Conservation (phyloP, 64 coral and sea anemone genomes). For the Montipora foliosa region DNA sequence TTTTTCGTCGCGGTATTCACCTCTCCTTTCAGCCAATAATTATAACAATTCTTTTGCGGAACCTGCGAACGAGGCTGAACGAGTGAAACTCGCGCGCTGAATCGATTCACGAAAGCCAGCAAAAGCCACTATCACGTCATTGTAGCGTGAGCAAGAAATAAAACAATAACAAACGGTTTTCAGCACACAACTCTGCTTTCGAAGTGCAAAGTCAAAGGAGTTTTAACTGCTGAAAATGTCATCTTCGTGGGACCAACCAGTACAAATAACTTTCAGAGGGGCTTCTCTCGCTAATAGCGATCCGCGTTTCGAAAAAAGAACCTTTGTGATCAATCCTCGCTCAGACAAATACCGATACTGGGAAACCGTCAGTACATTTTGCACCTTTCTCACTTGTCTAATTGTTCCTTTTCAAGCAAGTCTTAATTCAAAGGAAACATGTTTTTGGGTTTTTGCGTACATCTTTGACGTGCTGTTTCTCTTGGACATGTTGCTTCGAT, state of each 20-base stretch:
- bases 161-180: not conserved
- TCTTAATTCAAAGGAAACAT: slow-evolving; percentile 45
- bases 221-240: not conserved
- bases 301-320: not conserved
- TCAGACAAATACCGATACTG: slow-evolving; percentile 61
- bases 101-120: too few species aligned
- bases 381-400: slow-evolving; percentile 66
- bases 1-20: too few species aligned
- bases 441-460: slow-evolving; percentile 65
- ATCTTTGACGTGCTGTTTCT: slow-evolving; percentile 74
- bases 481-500: slow-evolving; percentile 67
- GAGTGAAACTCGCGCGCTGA: too few species aligned
- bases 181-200: not conserved
- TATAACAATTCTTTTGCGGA: too few species aligned
- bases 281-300: slow-evolving; percentile 58
- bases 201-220: not conserved
- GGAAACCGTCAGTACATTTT: slow-evolving; percentile 57
- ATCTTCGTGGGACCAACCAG: slow-evolving; percentile 13
- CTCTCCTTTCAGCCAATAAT: too few species aligned
- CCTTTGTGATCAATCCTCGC: slow-evolving; percentile 57
- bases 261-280: slow-evolving; percentile 85
- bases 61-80: too few species aligned
- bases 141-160: not conserved
- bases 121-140: slow-evolving; percentile 6
- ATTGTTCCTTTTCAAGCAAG: slow-evolving; percentile 85